phyloP scores from a whole-genome alignment of 2,797 vertebrate species.

The Ambastaia sidthimunki region DNA sequence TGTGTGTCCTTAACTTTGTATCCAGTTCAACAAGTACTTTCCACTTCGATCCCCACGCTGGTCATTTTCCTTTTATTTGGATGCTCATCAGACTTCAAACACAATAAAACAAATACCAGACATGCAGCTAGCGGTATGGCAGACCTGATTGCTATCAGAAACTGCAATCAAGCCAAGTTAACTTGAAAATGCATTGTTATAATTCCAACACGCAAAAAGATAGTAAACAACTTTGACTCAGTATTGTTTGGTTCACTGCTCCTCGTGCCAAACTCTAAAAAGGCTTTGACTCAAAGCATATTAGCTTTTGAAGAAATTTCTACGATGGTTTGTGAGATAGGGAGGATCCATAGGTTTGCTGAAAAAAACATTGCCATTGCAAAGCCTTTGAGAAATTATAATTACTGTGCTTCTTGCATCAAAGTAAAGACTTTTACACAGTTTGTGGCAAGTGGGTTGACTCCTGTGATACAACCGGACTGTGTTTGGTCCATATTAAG shows the following conservation, averaged over 20 bases:
- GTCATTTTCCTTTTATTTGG: slow-evolving; percentile 61
- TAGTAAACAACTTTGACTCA: slow-evolving; percentile 39
- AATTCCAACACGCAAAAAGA: slow-evolving; percentile 52
- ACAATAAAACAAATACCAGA: slow-evolving; percentile 68
- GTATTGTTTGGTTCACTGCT: slow-evolving; percentile 31
- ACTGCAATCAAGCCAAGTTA: slow-evolving; percentile 74
- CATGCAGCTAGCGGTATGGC: slow-evolving; percentile 43
- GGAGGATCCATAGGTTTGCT: neutral
- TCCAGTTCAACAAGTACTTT: slow-evolving; percentile 7
- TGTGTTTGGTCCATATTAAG: slow-evolving; percentile 23
- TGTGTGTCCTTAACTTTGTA: slow-evolving; percentile 11
- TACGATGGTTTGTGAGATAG: slow-evolving; percentile 6
- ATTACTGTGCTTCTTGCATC: neutral
- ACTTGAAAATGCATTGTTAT: slow-evolving; percentile 65
- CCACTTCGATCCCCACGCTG: slow-evolving; percentile 53
- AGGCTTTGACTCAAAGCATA: slow-evolving; percentile 3
- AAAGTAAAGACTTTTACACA: neutral
- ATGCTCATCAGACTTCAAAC: slow-evolving; percentile 74
- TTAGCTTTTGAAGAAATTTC: neutral
- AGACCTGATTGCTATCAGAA: slow-evolving; percentile 72
- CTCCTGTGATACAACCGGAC: neutral
- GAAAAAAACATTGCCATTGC: neutral
- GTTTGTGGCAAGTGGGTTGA: neutral
- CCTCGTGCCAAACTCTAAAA: neutral
- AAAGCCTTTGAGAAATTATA: neutral